These are phyloP conservation scores for Tenodera sinensis DNA, from an alignment of 2,888 invertebrate genomes.

Conservation along the genomic window DNA sequence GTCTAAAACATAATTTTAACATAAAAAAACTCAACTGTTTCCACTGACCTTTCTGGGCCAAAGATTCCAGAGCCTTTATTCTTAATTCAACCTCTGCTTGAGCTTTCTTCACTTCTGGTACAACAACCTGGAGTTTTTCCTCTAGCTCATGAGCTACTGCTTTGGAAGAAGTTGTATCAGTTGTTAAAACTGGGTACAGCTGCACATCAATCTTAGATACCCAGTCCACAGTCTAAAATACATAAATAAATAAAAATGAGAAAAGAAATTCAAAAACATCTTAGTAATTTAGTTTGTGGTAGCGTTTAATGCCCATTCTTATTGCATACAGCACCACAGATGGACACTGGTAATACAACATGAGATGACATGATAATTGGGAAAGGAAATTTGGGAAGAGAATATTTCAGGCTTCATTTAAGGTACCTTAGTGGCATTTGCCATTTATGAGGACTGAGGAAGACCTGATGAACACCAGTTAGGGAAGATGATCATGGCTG, in stretches of 20 bases:
- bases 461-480: too few relatives aligned
- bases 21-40: not conserved
- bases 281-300: too few relatives aligned
- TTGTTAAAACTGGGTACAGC: constrained; percentile 70
- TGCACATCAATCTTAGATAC: constrained; percentile 66
- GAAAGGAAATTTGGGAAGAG: too few relatives aligned
- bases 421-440: too few relatives aligned
- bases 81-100: constrained; percentile 64
- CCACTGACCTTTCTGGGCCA: constrained; percentile 57
- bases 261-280: not conserved
- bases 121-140: constrained; percentile 53
- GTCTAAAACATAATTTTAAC: too few relatives aligned
- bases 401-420: too few relatives aligned
- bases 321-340: too few relatives aligned
- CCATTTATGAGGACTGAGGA: too few relatives aligned
- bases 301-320: too few relatives aligned
- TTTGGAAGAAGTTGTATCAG: constrained; percentile 56
- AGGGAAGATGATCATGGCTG: too few relatives aligned
- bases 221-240: constrained; percentile 59
- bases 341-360: too few relatives aligned
- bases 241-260: constrained; percentile 28
- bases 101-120: constrained; percentile 59
- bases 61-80: constrained; percentile 62
- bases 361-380: too few relatives aligned
- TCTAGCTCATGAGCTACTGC: constrained; percentile 56